Evolutionary conservation across 2,113 vertebrate species (phyloP), one percentile per base, ranked within the genome.

Genomic region (Centropus unirufus): DNA sequence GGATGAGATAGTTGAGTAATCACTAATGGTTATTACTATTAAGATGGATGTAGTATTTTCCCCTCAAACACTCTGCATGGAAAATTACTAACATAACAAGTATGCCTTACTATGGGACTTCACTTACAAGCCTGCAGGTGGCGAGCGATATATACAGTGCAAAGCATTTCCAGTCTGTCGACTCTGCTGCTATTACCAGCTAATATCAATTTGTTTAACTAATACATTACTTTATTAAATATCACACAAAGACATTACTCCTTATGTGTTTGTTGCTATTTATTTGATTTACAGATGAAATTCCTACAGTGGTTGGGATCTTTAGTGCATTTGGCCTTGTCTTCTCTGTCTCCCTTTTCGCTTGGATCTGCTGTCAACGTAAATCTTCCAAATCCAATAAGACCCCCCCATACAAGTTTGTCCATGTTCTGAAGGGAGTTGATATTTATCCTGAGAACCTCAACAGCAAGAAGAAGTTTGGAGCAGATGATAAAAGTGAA

Each of bases 281-380:
- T 97, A 92, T 97, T 97, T 97, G 83, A 91, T 97, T 97, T 95
- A 40, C 97, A 99, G 99, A 98, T 97, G 99, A 99, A 97, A 98
- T 99, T 87, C 99, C 99, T 68, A 97, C 98, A 24, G 98, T 99
- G 30, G 99, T 99, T 96, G 99, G 99, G 32, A 98, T 99, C 97
- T 98, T 99, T 97, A 99, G 99, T 92, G 98, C 99, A 74, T 99
- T 99, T 92, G 99, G 99, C 93, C 98, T 99, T 57, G 98, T 99
- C 97, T 99, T 99, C 98, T 99, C 98, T 66, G 98, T 98, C 54
- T 99, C 99, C 44, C 98, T 99, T 57, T 99, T 99, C 92, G 98
- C 99, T 32, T 99, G 99, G 99, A 99, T 99, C 97, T 99, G 99
- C 97, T 99, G 99, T 93, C 99, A 99, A 83, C 99, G 99, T 89